phyloP scores from a whole-genome alignment of 2,797 vertebrate species.

The Onychomys leucogaster region DNA sequence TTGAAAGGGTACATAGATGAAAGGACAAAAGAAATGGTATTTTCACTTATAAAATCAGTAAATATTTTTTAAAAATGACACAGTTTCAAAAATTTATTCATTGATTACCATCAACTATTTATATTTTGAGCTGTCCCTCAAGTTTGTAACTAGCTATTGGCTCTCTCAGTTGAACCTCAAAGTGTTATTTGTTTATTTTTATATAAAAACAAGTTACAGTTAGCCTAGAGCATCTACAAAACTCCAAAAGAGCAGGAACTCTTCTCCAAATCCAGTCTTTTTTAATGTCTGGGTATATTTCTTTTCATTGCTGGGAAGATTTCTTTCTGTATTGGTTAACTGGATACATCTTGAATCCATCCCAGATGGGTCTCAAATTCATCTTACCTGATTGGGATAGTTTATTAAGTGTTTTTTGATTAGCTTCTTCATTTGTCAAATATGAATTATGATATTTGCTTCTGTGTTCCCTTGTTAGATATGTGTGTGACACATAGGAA shows the following conservation, averaged over 20 bases:
- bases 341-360: background rate
- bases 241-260: background rate
- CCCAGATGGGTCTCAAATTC: background rate
- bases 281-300: background rate
- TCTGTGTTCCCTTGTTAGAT: background rate
- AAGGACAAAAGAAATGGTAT: background rate
- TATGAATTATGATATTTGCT: background rate
- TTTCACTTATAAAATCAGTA: slow-evolving; percentile 13
- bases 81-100: slow-evolving; percentile 1
- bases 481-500: background rate
- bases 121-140: background rate
- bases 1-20: background rate
- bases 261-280: background rate
- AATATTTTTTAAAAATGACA: slow-evolving; percentile 10
- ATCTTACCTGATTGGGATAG: background rate
- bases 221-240: background rate
- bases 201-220: background rate
- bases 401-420: background rate
- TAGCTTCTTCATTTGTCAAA: background rate
- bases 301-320: background rate
- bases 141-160: background rate
- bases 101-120: slow-evolving; percentile 52
- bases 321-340: background rate
- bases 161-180: background rate
- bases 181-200: background rate